Evolutionary conservation across 2,888 invertebrate genomes (phyloP).

Genomic region (Leistus spinibarbis): DNA sequence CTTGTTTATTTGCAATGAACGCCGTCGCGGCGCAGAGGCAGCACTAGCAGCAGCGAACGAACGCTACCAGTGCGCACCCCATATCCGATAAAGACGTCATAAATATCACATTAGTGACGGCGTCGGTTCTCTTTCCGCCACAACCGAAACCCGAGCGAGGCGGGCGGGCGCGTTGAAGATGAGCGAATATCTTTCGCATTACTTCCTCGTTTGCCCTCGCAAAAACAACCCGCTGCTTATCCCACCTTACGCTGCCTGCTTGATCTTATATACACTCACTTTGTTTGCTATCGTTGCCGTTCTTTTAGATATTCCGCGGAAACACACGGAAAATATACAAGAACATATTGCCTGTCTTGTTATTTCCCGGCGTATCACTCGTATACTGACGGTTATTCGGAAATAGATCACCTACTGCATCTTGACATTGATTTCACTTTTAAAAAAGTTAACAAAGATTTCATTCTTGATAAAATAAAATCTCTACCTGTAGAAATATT

Average conservation of each 20-base stretch:
- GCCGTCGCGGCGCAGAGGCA: not conserved
- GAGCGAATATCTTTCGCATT: conserved; percentile 33
- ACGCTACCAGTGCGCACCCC: conserved; percentile 9
- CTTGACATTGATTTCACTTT: not conserved
- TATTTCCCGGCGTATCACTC: not conserved
- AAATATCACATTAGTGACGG: conserved; percentile 34
- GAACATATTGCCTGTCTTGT: not conserved
- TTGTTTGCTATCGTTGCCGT: not conserved
- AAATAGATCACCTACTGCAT: not conserved
- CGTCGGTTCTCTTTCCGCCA: conserved; percentile 3
- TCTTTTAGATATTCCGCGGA: not conserved
- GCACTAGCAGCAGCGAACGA: not conserved
- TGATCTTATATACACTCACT: not conserved
- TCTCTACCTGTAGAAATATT: too few species aligned
- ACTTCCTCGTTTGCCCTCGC: conserved; percentile 31
- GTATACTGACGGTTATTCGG: too few species aligned
- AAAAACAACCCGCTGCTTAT: not conserved
- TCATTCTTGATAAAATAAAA: too few species aligned
- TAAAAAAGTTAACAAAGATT: too few species aligned
- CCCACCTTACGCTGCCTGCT: not conserved
- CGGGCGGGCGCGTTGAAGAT: not conserved
- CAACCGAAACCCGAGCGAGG: not conserved
- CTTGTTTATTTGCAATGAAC: conserved; percentile 3
- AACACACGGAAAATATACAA: not conserved
- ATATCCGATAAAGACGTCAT: conserved; percentile 37